phyloP scores from a whole-genome alignment of 37 sponge, comb jelly and placozoan genomes.

The Crambe crambe region DNA sequence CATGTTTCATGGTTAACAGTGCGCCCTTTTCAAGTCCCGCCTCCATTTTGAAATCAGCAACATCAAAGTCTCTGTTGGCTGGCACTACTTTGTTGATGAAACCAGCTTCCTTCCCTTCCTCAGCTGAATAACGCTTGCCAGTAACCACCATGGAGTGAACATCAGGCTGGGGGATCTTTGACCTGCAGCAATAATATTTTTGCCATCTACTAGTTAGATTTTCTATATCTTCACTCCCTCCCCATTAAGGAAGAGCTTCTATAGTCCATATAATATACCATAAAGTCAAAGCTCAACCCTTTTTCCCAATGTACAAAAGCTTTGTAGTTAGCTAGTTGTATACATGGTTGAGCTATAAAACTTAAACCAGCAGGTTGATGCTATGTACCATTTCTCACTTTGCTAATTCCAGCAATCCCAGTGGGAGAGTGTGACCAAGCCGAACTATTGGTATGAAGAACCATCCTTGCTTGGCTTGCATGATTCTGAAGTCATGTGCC shows the following conservation, averaged over 20 bases:
- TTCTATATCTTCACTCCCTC: too few species aligned
- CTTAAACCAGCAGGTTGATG: too few species aligned
- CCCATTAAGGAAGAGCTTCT: too few species aligned
- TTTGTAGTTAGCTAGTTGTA: too few species aligned
- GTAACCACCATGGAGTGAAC: neutral
- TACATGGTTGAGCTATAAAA: too few species aligned
- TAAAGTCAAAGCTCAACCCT: too few species aligned
- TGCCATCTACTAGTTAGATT: too few species aligned
- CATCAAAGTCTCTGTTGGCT: neutral
- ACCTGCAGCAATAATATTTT: too few species aligned
- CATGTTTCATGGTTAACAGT: neutral
- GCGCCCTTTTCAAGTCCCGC: neutral
- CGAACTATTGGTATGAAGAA: neutral
- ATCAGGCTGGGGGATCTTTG: neutral
- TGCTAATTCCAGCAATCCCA: neutral
- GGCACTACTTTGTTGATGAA: neutral
- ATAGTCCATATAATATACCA: too few species aligned
- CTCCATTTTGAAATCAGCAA: neutral
- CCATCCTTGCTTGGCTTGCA: neutral
- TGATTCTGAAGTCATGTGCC: slow-evolving; percentile 2
- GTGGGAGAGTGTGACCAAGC: neutral
- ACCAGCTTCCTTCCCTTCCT: neutral
- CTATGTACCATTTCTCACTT: too few species aligned
- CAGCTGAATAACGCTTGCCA: neutral
- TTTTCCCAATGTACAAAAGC: too few species aligned